phyloP scores from a whole-genome alignment of 2,797 vertebrate genomes.

The Phataginus tetradactyla region DNA sequence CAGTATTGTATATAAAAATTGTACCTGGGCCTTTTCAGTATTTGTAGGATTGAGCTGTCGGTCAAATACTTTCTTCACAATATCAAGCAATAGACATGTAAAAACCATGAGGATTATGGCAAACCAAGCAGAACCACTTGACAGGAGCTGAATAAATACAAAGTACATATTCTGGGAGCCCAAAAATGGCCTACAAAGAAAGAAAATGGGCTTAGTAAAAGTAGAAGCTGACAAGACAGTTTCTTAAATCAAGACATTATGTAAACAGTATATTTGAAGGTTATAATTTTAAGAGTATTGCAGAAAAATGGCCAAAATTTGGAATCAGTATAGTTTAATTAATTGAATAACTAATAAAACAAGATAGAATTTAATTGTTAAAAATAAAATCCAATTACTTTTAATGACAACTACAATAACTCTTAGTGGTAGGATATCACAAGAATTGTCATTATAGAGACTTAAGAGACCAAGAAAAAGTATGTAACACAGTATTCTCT shows the following conservation, averaged over 20 bases:
- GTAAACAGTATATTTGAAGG: background rate
- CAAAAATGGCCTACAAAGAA: conserved; percentile 94
- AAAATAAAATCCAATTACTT: conserved; percentile 17
- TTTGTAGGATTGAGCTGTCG: conserved; percentile 95
- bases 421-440: background rate
- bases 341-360: background rate
- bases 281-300: background rate
- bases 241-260: conserved; percentile 45
- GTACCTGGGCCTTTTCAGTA: conserved; percentile 98
- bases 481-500: background rate
- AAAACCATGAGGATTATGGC: conserved; percentile 96
- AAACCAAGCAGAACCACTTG: conserved; percentile 98
- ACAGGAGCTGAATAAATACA: conserved; percentile 96
- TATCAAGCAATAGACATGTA: conserved; percentile 94
- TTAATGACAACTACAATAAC: background rate
- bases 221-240: background rate
- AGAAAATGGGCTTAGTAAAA: conserved; percentile 54
- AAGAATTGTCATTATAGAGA: conserved; percentile 9
- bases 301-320: conserved; percentile 5
- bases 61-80: conserved; percentile 96
- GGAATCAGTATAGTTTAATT: background rate
- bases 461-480: background rate
- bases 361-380: background rate
- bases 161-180: conserved; percentile 99
- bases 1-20: conserved; percentile 61